These are phyloP conservation scores for Cerceris rybyensis DNA, from an alignment of 2,888 invertebrate species.

Conservation along the genomic window DNA sequence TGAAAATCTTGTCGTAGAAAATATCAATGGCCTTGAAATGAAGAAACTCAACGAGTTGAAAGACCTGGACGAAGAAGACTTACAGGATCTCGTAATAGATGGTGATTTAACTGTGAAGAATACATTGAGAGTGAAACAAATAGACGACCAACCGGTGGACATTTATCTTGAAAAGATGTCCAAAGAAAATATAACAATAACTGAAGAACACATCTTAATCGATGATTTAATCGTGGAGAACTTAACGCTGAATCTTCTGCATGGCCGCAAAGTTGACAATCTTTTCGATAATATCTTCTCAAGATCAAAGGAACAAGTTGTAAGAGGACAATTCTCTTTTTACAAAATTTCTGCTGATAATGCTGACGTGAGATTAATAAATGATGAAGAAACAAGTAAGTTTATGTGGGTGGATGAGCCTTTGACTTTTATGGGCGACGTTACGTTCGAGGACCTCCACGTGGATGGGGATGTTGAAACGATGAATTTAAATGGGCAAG, in stretches of 20 bases:
- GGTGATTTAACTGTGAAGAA: conserved; percentile 65
- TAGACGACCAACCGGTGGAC: conserved; percentile 53
- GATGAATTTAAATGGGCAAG: conserved; percentile 61
- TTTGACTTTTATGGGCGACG: conserved; percentile 61
- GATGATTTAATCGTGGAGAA: conserved; percentile 65
- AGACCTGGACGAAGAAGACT: conserved; percentile 32
- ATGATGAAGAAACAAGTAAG: conserved; percentile 52
- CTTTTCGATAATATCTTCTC: conserved; percentile 62
- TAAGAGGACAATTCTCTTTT: conserved; percentile 60
- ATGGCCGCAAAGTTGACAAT: conserved; percentile 51
- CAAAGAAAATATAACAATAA: conserved; percentile 42
- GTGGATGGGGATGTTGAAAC: conserved; percentile 62
- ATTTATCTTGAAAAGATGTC: conserved; percentile 59
- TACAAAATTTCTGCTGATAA: conserved; percentile 52
- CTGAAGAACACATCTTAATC: conserved; percentile 38
- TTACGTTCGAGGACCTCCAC: conserved; percentile 66
- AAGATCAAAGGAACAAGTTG: conserved; percentile 62
- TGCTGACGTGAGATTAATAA: conserved; percentile 59
- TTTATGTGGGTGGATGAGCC: conserved; percentile 67
- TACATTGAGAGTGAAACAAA: conserved; percentile 48
- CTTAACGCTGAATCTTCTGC: conserved; percentile 57
- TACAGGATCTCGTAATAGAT: conserved; percentile 61
- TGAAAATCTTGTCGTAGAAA: conserved; percentile 47
- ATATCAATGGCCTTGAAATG: conserved; percentile 44
- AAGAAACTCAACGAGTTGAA: conserved; percentile 24